Conservation (phyloP, 1,140 invertebrate species). For the Leptinotarsa undecemlineata region DNA sequence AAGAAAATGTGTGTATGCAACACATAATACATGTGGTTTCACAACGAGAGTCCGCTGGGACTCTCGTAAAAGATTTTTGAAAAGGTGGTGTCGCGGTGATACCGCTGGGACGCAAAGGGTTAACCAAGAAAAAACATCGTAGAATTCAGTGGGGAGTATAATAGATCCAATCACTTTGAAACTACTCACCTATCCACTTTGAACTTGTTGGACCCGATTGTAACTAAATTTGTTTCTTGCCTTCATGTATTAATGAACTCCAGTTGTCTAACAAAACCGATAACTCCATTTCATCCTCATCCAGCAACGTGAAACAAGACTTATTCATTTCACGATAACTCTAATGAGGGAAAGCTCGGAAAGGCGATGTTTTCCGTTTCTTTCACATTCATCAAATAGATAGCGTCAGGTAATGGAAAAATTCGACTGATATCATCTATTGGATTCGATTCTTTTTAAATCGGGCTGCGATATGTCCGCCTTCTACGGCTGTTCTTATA, state of each 20-base stretch:
- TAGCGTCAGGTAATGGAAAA: constrained; percentile 37
- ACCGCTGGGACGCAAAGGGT: too few species aligned
- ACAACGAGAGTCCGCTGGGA: too few species aligned
- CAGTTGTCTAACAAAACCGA: not conserved
- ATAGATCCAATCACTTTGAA: too few species aligned
- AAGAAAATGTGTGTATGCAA: too few species aligned
- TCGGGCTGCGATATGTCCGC: constrained; percentile 24
- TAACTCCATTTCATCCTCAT: not conserved
- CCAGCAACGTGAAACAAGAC: not conserved
- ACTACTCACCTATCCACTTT: too few species aligned
- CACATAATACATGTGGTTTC: too few species aligned
- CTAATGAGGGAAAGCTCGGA: constrained; percentile 28
- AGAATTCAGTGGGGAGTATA: too few species aligned
- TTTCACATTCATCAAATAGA: constrained; percentile 34
- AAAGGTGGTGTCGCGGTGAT: too few species aligned
- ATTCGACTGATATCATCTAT: constrained; percentile 34
- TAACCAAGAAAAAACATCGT: too few species aligned
- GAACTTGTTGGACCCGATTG: too few species aligned
- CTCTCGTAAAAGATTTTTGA: too few species aligned
- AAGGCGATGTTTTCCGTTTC: constrained; percentile 32
- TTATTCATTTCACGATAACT: constrained; percentile 24
- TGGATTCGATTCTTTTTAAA: constrained; percentile 36
- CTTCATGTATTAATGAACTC: not conserved
- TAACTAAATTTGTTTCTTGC: too few species aligned
- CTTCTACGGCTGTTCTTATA: constrained; percentile 22